phyloP scores from a whole-genome alignment of 2,113 vertebrate genomes.

The Anolis carolinensis region DNA sequence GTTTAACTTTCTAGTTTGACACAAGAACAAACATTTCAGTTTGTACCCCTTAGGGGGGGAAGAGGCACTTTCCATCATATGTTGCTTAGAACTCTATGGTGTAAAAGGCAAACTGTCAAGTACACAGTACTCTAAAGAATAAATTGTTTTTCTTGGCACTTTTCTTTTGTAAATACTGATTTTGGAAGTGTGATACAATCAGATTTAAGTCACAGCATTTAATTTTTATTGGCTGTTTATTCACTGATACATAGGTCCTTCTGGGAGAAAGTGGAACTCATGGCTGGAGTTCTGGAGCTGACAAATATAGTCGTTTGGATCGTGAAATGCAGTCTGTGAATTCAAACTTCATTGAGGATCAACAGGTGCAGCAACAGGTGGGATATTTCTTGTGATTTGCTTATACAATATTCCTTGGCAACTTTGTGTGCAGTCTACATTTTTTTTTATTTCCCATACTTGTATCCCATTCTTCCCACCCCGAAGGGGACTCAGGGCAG shows the following conservation, averaged over 20 bases:
- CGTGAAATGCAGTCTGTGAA: conserved; percentile 88
- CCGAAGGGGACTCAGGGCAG: too few species aligned
- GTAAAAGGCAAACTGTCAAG: not conserved
- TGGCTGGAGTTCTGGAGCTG: conserved; percentile 81
- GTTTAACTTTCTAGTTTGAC: too few species aligned
- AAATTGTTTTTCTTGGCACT: too few species aligned
- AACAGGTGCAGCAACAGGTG: conserved; percentile 96
- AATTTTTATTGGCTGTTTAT: not conserved
- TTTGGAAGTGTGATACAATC: not conserved
- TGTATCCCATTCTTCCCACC: too few species aligned
- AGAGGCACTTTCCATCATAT: not conserved
- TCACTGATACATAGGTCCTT: conserved; percentile 73
- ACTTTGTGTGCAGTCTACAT: not conserved
- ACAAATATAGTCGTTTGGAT: conserved; percentile 86
- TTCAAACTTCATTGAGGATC: conserved; percentile 92
- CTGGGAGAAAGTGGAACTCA: conserved; percentile 82
- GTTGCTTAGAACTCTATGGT: not conserved
- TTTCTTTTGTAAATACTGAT: too few species aligned
- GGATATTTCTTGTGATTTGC: conserved; percentile 18
- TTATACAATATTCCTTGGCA: not conserved
- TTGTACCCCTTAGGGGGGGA: not conserved
- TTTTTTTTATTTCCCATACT: too few species aligned
- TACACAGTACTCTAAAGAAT: too few species aligned
- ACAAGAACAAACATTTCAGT: not conserved
- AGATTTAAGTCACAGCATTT: not conserved